These are phyloP conservation scores for Cylas formicarius DNA, from an alignment of 1,140 invertebrate genomes.

Conservation along the genomic window DNA sequence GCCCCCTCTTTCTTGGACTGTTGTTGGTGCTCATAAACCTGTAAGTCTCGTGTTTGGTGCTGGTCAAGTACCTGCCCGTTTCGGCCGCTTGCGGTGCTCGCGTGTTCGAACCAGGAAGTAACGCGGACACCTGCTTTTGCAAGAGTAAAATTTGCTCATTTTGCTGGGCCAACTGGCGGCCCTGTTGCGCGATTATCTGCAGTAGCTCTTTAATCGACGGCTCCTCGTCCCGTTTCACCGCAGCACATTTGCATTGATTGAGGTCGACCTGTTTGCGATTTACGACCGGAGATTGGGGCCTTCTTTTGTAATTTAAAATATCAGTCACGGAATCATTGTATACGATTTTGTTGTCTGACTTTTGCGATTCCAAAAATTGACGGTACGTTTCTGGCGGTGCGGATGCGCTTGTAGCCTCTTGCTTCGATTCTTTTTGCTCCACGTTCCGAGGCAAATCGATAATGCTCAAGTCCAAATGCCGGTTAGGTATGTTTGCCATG, in stretches of 20 bases:
- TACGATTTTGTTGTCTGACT: conserved; percentile 8
- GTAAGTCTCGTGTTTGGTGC: background rate
- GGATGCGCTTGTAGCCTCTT: conserved; percentile 5
- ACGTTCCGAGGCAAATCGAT: conserved; percentile 26
- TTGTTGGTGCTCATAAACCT: background rate
- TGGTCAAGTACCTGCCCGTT: conserved; percentile 1
- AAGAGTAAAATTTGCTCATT: conserved; percentile 49
- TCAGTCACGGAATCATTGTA: conserved; percentile 26
- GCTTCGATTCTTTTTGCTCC: background rate
- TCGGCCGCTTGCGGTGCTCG: background rate
- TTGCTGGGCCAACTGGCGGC: conserved; percentile 48
- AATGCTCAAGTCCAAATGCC: conserved; percentile 38
- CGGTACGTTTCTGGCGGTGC: conserved; percentile 18
- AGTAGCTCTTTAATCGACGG: conserved; percentile 48
- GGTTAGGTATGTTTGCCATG: conserved; percentile 37
- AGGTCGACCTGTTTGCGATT: conserved; percentile 1
- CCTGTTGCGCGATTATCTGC: conserved; percentile 51
- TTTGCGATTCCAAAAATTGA: conserved; percentile 24
- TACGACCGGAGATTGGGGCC: background rate
- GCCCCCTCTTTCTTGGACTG: background rate
- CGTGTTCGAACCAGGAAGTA: conserved; percentile 11
- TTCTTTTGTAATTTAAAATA: conserved; percentile 29
- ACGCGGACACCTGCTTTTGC: conserved; percentile 47
- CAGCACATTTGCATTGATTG: background rate
- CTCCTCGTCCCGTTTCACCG: conserved; percentile 34